Conservation (phyloP, 2,888 invertebrate species). For the Phymatocera aterrima region DNA sequence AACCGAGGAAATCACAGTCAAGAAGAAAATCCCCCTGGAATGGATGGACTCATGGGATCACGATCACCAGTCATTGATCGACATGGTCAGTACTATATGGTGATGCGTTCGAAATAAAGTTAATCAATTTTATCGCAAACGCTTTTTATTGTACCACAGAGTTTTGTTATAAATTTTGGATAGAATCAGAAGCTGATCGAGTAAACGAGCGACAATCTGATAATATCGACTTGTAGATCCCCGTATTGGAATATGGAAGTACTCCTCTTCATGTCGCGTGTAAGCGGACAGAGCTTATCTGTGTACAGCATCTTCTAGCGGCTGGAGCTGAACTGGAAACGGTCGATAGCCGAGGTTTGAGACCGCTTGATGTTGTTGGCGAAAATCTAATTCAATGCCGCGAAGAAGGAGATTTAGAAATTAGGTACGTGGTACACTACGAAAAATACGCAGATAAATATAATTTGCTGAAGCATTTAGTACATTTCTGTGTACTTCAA, state of each 20-base stretch:
- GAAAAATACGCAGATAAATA: not conserved
- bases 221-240: constrained; percentile 67
- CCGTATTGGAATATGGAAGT: constrained; percentile 76
- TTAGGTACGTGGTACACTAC: not conserved
- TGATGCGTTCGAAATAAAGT: not conserved
- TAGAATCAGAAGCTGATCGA: too few relatives aligned
- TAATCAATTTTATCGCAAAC: not conserved
- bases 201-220: not conserved
- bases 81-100: constrained; percentile 36
- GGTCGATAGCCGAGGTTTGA: constrained; percentile 73
- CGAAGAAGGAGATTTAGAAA: constrained; percentile 66
- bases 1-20: constrained; percentile 63
- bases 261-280: constrained; percentile 80
- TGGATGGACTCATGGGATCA: constrained; percentile 77
- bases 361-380: constrained; percentile 77
- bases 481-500: not conserved
- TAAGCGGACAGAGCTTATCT: constrained; percentile 75
- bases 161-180: too few relatives aligned
- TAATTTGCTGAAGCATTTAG: not conserved
- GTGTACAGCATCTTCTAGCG: constrained; percentile 76
- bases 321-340: constrained; percentile 76
- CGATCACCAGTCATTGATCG: constrained; percentile 64
- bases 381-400: constrained; percentile 62
- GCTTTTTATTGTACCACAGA: not conserved
- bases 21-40: constrained; percentile 70